Evolutionary conservation across 1,140 invertebrate genomes (phyloP), one percentile per base, ranked within the genome.

Genomic region (Rhopalosiphum maidis): DNA sequence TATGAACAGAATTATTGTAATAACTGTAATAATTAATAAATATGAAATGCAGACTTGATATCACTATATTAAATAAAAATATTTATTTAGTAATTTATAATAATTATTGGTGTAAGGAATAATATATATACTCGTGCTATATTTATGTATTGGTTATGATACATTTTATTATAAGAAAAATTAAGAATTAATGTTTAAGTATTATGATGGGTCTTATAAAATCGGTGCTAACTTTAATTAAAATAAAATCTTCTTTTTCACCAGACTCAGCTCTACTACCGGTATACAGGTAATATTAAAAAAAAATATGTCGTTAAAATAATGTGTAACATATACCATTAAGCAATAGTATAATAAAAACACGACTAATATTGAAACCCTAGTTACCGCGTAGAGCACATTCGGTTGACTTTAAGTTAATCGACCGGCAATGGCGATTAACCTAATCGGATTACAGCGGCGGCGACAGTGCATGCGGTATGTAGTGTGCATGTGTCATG

Each of bases 361-460:
- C 30, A n/a, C 30, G 60, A 77, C 60, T 9, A 68, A n/a, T n/a
- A 18, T 15, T 15, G 30, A 77, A 77, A 77, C 60, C 60, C 60
- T 77, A 77, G 60, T 77, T 77, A n/a, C 15, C 60, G 15, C 60
- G 60, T n/a, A 30, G 15, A 46, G 11, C n/a, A 89, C 87, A 48
- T 21, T 77, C 15, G 22, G 54, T 54, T 35, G 48, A 89, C 87
- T 54, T 89, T 23, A 35, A 60, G 35, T 90, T 37, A 90, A 90
- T 90, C 88, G 88, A 90, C 88, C 88, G 54, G 88, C 35, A 55
- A 90, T 41, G 88, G 88, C 88, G 88, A 90, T 90, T 90, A 90
- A 90, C 88, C 51, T 90, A 90, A 90, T 90, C 88, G 88, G 88
- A 90, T 90, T 90, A 90, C 88, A 37, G n/a, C 48, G 25, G 87